Base-by-base conservation (phyloP, 2,113 vertebrate species). In the Diphyllodes magnificus region DNA sequence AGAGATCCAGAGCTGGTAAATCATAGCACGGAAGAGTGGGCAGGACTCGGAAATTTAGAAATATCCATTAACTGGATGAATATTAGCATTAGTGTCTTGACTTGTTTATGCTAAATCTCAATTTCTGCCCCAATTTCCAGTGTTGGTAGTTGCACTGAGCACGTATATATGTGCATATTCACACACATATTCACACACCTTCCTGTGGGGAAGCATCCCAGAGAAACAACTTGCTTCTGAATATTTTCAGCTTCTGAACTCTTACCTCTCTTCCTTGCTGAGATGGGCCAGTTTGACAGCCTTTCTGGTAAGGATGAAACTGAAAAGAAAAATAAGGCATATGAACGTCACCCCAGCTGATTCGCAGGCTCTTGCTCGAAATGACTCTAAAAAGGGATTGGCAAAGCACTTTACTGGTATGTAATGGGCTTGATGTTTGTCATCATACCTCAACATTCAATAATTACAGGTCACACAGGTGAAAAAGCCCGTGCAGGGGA, bases 271-370 rank as follows among this genome's bases (percentile, higher is more conserved):
- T 51, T 99, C 99, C 94, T 98, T 99, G 88, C 97, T 98, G 86
- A 99, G 96, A 42, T 54, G 96, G 39, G 97, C 95, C 53, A 99
- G 97, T 83, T 86, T 98, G 90, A 98, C 91, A 88, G 98, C 98
- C 93, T 99, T 99, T 78, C 98, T 98, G 75, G 98, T 94, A 54
- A 99, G 98, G 88, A 99, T 99, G 96, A 99, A 99, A 69, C 99
- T 99, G 95, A 27, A 96, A 83, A 69, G 92, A 76, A 96, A 83
- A 93, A 77, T 17, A 93, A 2, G 25, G 22, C 18, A 42, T 6
- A 30, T 85, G 53, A 95, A 51, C 79, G 63, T 63, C 63, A 51
- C 28, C 28, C 7, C 28, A 25, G 54, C 27, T 71, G 64, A 80
- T 77, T 73, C 5, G 0, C 30, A 92, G 51, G 45, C 39, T 88